These are phyloP conservation scores for Drosophila neotestacea DNA, from an alignment of 2,888 invertebrate species.

Conservation along the genomic window DNA sequence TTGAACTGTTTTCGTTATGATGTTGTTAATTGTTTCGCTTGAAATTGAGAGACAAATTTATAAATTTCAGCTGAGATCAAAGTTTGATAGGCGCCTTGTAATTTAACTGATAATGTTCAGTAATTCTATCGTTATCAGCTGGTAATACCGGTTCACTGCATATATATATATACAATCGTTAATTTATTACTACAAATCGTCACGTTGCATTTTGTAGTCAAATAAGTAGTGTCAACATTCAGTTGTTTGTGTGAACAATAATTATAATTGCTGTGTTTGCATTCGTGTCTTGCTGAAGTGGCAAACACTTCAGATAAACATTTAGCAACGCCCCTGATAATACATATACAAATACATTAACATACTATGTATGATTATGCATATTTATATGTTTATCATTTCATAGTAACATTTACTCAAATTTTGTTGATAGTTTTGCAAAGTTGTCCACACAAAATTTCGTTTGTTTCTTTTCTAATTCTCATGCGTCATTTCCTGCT, in stretches of 20 bases:
- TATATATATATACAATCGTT: slow-evolving; percentile 1
- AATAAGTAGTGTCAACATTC: slow-evolving; percentile 53
- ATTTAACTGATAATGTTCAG: slow-evolving; percentile 25
- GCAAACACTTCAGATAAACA: slow-evolving; percentile 34
- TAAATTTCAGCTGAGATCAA: slow-evolving; percentile 7
- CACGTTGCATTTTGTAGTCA: slow-evolving; percentile 46
- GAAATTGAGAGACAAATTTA: background rate
- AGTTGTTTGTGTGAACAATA: slow-evolving; percentile 16
- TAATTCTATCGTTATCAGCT: slow-evolving; percentile 19
- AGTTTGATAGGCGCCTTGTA: slow-evolving; percentile 7
- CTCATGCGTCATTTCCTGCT: slow-evolving; percentile 47
- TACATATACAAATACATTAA: background rate
- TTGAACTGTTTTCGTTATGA: slow-evolving; percentile 54
- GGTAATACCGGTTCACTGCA: slow-evolving; percentile 6
- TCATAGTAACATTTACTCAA: background rate
- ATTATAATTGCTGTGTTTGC: slow-evolving; percentile 36
- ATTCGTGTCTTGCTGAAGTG: slow-evolving; percentile 45
- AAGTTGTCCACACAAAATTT: slow-evolving; percentile 7
- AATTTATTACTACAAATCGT: slow-evolving; percentile 25
- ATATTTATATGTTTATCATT: background rate
- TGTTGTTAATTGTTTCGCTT: slow-evolving; percentile 8
- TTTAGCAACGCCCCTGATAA: slow-evolving; percentile 24
- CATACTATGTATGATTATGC: background rate
- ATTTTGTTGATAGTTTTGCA: background rate
- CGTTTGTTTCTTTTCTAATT: slow-evolving; percentile 12